Conservation (phyloP, 2,797 vertebrate species). For the Hylomyscus alleni region DNA sequence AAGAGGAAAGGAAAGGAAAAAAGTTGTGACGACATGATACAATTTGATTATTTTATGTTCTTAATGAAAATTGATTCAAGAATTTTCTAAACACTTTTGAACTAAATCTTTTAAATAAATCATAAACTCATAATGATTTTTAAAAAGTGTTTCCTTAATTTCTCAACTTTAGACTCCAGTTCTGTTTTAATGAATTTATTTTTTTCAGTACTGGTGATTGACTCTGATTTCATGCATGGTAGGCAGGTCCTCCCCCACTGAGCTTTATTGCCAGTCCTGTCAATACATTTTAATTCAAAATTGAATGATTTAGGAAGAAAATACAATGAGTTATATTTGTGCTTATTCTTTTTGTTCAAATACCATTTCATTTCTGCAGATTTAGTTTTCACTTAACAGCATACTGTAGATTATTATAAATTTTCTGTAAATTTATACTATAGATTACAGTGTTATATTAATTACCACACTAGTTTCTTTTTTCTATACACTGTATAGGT, state of each 20-base stretch:
- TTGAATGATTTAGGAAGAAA: conserved; percentile 38
- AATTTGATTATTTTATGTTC: conserved; percentile 21
- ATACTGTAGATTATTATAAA: background rate
- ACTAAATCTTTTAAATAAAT: conserved; percentile 16
- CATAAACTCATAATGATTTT: conserved; percentile 10
- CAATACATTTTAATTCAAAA: background rate
- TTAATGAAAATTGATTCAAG: conserved; percentile 28
- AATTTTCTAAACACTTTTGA: conserved; percentile 17
- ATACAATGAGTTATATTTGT: background rate
- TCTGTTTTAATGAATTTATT: background rate
- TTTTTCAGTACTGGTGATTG: background rate
- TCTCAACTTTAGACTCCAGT: background rate
- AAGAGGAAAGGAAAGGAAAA: too few relatives aligned
- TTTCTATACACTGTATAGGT: background rate
- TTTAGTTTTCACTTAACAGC: background rate
- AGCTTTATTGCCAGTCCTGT: background rate
- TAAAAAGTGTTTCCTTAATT: background rate
- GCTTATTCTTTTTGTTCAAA: background rate
- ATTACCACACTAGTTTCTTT: background rate
- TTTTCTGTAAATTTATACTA: conserved; percentile 8
- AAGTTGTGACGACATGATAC: background rate
- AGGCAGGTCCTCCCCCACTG: background rate
- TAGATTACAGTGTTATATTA: conserved; percentile 27
- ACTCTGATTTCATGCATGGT: too few relatives aligned
- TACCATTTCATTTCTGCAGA: conserved; percentile 11